A percentile compares a stretch with the other conserved stretches of the same genome.
Evolutionary conservation across 1,140 invertebrate genomes (phyloP).

Genomic region (Drosophila insularis): DNA sequence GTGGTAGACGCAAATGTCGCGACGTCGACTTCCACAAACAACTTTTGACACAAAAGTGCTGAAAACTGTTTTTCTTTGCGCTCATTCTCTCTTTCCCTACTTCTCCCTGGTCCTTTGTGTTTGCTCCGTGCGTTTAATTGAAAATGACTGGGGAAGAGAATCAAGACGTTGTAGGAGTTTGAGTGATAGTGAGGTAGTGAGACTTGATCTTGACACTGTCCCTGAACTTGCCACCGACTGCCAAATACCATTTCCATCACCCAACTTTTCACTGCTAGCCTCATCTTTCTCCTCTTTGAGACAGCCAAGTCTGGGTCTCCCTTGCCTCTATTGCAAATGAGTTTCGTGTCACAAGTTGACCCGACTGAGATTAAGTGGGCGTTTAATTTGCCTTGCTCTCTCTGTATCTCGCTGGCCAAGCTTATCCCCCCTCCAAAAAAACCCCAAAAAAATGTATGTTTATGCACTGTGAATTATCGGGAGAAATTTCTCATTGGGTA

Average conservation of each 20-base stretch:
- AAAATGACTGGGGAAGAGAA: constrained; percentile 62
- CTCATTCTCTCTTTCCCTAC: constrained; percentile 8
- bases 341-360: constrained; percentile 79
- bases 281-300: too few species aligned
- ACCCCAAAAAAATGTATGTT: neutral
- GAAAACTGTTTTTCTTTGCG: constrained; percentile 70
- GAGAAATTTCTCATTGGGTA: too few species aligned
- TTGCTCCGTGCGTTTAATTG: constrained; percentile 68
- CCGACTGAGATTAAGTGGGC: constrained; percentile 76
- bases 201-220: constrained; percentile 74
- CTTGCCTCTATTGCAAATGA: constrained; percentile 47
- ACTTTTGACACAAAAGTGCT: constrained; percentile 78
- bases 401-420: constrained; percentile 31
- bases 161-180: neutral
- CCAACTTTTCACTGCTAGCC: constrained; percentile 16
- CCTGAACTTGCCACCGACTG: constrained; percentile 65
- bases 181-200: constrained; percentile 1
- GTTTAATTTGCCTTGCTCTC: constrained; percentile 72
- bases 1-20: constrained; percentile 59
- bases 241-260: constrained; percentile 35
- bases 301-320: neutral
- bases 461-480: constrained; percentile 15
- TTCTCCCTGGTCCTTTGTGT: neutral
- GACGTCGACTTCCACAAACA: constrained; percentile 68
- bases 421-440: constrained; percentile 10